These are phyloP conservation scores for Apodemia hepburni DNA, from an alignment of 2,888 invertebrate genomes.

Conservation along the genomic window DNA sequence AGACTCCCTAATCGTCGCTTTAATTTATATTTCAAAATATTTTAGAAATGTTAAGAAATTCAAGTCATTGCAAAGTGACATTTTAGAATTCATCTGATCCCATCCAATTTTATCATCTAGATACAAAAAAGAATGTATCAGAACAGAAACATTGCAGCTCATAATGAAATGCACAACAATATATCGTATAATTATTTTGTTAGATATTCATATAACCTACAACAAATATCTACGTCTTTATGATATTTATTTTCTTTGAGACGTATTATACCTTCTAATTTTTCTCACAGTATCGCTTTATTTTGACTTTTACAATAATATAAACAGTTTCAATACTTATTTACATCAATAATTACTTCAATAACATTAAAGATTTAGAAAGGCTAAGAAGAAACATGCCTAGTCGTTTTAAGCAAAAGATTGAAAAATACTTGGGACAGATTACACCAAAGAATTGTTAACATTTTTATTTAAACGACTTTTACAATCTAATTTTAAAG, in stretches of 20 bases:
- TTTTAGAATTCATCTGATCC: slow-evolving; percentile 22
- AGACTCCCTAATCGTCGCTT: slow-evolving; percentile 1
- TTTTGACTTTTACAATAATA: slow-evolving; percentile 71
- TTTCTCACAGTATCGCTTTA: slow-evolving; percentile 79
- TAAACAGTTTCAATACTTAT: slow-evolving; percentile 70
- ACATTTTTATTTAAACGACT: slow-evolving; percentile 43
- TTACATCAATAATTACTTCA: slow-evolving; percentile 57
- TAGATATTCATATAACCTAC: slow-evolving; percentile 52
- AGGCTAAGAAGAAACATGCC: slow-evolving; percentile 59
- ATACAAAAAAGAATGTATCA: slow-evolving; percentile 25
- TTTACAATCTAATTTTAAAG: slow-evolving; percentile 59
- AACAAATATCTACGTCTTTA: slow-evolving; percentile 70
- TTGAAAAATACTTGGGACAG: slow-evolving; percentile 43
- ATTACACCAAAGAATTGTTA: slow-evolving; percentile 41
- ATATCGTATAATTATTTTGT: slow-evolving; percentile 39
- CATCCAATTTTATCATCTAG: slow-evolving; percentile 21
- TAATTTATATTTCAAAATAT: slow-evolving; percentile 7
- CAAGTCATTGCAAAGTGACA: slow-evolving; percentile 1
- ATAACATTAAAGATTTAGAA: slow-evolving; percentile 39
- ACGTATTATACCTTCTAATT: slow-evolving; percentile 70
- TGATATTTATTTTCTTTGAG: slow-evolving; percentile 67
- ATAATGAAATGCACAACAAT: slow-evolving; percentile 56
- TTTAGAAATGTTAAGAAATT: slow-evolving; percentile 10
- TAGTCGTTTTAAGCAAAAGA: slow-evolving; percentile 53
- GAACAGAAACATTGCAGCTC: slow-evolving; percentile 30